Conservation (phyloP, 1,140 invertebrate genomes). For the Coptotermes formosanus region DNA sequence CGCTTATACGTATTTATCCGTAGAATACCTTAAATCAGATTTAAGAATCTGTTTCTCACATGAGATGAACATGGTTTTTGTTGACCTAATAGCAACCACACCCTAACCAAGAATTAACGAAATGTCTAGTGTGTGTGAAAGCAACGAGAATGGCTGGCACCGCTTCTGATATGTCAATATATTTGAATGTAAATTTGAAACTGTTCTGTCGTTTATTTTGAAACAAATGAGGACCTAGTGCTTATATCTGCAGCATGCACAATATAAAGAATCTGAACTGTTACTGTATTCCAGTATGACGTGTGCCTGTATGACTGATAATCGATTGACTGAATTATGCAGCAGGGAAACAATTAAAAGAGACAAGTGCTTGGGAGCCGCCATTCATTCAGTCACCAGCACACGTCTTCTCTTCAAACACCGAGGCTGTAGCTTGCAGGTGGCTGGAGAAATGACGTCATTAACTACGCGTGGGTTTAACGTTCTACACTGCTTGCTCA, state of each 20-base stretch:
- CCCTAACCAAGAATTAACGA: too few relatives aligned
- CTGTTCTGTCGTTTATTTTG: too few relatives aligned
- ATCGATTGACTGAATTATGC: conserved; percentile 11
- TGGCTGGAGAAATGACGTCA: background rate
- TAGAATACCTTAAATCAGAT: too few relatives aligned
- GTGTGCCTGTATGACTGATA: background rate
- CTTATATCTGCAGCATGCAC: background rate
- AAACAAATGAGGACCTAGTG: background rate
- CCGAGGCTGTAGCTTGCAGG: background rate
- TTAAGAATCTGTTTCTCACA: too few relatives aligned
- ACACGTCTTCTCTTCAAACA: too few relatives aligned
- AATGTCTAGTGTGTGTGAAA: too few relatives aligned
- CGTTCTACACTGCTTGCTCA: background rate
- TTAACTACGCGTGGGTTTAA: background rate
- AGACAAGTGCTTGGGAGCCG: background rate
- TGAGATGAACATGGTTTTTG: too few relatives aligned
- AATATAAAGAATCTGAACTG: background rate
- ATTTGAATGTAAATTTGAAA: too few relatives aligned
- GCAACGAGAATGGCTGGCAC: too few relatives aligned
- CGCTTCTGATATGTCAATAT: too few relatives aligned
- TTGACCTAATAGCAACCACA: too few relatives aligned
- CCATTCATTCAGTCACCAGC: background rate
- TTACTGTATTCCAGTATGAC: background rate
- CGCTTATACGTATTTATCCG: too few relatives aligned
- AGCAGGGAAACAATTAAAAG: background rate